phyloP scores from a whole-genome alignment of 2,113 vertebrate genomes.

The Lepisosteus osseus region DNA sequence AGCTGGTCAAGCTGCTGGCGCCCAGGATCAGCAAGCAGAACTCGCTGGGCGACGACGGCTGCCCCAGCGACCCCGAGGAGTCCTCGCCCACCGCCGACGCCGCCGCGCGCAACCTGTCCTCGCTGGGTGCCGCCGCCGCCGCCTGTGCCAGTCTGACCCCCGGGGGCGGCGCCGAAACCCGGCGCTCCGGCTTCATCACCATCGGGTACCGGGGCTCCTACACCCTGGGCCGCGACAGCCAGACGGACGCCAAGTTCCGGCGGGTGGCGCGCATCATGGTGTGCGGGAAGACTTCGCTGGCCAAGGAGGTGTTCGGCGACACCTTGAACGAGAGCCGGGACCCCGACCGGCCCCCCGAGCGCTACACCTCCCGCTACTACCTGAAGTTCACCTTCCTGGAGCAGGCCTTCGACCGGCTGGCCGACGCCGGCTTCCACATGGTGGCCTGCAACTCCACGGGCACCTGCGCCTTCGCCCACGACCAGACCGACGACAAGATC shows the following conservation, averaged over 20 bases:
- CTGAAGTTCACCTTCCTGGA: constrained; percentile 94
- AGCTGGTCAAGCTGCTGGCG: constrained; percentile 77
- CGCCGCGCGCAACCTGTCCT: constrained; percentile 49
- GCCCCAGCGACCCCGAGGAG: constrained; percentile 84
- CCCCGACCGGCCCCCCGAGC: constrained; percentile 83
- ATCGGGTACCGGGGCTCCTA: constrained; percentile 89
- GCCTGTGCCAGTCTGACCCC: constrained; percentile 46
- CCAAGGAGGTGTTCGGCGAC: constrained; percentile 93
- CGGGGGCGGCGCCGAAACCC: constrained; percentile 46
- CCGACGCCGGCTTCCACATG: constrained; percentile 89
- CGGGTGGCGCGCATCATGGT: constrained; percentile 91
- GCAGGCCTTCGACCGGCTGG: constrained; percentile 91
- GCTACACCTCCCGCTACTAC: constrained; percentile 91
- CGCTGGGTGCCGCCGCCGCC: constrained; percentile 37
- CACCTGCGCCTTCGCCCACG: constrained; percentile 86
- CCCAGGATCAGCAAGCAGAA: constrained; percentile 85
- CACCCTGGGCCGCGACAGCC: constrained; percentile 86
- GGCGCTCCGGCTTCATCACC: constrained; percentile 85
- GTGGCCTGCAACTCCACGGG: constrained; percentile 91
- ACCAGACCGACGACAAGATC: constrained; percentile 94
- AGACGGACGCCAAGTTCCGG: constrained; percentile 88
- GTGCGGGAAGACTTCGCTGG: constrained; percentile 86
- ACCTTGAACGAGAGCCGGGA: constrained; percentile 91
- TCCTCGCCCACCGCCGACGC: constrained; percentile 66
- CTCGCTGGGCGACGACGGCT: constrained; percentile 78